Conservation (phyloP, 1,140 invertebrate genomes). For the Belonocnema kinseyi region DNA sequence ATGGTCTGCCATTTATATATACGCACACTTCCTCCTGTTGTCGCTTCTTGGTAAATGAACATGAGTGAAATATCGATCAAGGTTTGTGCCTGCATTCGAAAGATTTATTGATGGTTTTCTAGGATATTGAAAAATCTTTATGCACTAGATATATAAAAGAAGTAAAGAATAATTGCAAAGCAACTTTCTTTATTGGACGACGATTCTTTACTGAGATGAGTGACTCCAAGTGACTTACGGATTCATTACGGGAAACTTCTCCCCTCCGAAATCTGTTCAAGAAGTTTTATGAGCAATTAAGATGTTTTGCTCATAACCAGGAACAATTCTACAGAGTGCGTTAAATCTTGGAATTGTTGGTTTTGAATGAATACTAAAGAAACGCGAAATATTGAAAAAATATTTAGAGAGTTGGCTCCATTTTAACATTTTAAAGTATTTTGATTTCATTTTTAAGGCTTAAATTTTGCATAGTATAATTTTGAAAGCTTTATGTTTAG, state of each 20-base stretch:
- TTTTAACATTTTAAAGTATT: too few relatives aligned
- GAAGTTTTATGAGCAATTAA: slow-evolving; percentile 15
- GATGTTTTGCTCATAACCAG: slow-evolving; percentile 15
- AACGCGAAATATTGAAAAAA: too few relatives aligned
- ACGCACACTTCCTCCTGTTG: neutral
- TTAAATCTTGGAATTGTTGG: neutral
- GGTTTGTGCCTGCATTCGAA: slow-evolving; percentile 44
- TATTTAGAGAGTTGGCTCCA: too few relatives aligned
- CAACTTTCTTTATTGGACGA: neutral
- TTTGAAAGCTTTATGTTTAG: too few relatives aligned
- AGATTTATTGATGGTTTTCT: slow-evolving; percentile 49
- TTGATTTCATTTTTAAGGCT: too few relatives aligned
- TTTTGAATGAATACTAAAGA: neutral
- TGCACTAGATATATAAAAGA: neutral
- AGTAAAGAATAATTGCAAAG: neutral
- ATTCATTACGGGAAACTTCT: slow-evolving; percentile 18
- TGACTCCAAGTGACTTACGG: neutral
- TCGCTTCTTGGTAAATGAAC: slow-evolving; percentile 49
- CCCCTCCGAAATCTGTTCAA: slow-evolving; percentile 9
- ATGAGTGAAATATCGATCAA: slow-evolving; percentile 50
- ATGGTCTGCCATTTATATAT: slow-evolving; percentile 35
- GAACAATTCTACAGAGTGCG: neutral
- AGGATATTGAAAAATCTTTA: neutral
- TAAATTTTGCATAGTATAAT: too few relatives aligned
- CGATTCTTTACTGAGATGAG: neutral